Conservation (phyloP, 2,113 vertebrate genomes). For the Tragelaphus buxtoni region DNA sequence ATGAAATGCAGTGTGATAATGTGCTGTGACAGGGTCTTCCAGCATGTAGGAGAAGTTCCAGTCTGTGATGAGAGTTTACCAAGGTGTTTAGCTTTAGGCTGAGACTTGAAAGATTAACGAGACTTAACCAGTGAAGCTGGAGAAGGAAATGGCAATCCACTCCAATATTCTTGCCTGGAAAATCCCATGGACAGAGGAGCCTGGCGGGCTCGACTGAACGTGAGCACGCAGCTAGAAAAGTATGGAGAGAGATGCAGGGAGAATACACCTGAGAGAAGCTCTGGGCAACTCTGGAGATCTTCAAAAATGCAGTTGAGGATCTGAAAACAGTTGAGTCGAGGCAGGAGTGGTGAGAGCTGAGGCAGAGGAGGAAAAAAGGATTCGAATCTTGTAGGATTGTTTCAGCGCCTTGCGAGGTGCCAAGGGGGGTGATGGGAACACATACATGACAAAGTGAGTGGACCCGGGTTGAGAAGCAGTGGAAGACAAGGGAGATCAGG, state of each 20-base stretch:
- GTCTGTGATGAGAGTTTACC: not conserved
- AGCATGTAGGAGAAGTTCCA: not conserved
- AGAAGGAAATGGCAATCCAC: not conserved
- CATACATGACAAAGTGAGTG: not conserved
- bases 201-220: not conserved
- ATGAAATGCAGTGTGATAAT: not conserved
- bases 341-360: not conserved
- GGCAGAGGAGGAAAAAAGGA: not conserved
- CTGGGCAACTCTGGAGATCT: not conserved
- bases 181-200: not conserved
- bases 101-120: not conserved
- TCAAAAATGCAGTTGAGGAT: not conserved
- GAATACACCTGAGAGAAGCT: not conserved
- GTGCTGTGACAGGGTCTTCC: not conserved
- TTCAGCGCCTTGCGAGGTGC: not conserved
- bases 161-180: not conserved
- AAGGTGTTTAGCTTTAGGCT: not conserved
- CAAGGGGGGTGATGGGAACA: accelerated
- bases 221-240: not conserved
- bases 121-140: not conserved
- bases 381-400: not conserved
- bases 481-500: not conserved
- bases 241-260: not conserved
- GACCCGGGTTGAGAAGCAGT: not conserved
- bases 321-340: not conserved